These are phyloP conservation scores for Cantharis rustica DNA, from an alignment of 2,888 invertebrate genomes.

Conservation along the genomic window DNA sequence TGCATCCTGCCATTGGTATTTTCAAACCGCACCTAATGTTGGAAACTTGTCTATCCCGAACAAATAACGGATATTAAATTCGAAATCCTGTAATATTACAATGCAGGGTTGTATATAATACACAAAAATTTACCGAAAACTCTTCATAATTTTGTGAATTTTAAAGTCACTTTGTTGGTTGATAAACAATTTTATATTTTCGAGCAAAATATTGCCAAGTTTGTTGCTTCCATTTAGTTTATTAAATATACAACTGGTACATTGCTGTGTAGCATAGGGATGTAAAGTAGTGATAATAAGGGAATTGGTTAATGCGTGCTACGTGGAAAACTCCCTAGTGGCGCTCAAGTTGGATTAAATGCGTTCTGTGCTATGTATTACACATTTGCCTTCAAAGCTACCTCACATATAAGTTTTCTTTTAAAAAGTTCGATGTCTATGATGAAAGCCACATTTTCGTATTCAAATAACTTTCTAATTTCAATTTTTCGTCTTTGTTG, in stretches of 20 bases:
- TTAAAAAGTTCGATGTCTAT: neutral
- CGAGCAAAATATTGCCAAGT: neutral
- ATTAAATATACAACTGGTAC: neutral
- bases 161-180: neutral
- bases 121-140: neutral
- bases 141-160: neutral
- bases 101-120: neutral
- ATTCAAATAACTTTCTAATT: neutral
- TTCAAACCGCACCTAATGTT: neutral
- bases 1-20: neutral
- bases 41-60: neutral
- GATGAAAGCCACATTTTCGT: neutral
- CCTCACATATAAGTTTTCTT: neutral
- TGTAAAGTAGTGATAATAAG: conserved; percentile 26
- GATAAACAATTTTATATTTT: neutral
- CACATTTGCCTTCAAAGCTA: conserved; percentile 13
- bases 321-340: conserved; percentile 20
- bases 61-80: neutral
- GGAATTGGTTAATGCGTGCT: conserved; percentile 23
- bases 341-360: conserved; percentile 24
- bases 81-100: neutral
- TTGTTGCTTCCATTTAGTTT: neutral
- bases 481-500: neutral
- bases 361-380: conserved; percentile 26
- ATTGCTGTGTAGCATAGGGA: neutral